Conservation (phyloP, 2,888 invertebrate species). For the Archaeoteleia sp. region DNA sequence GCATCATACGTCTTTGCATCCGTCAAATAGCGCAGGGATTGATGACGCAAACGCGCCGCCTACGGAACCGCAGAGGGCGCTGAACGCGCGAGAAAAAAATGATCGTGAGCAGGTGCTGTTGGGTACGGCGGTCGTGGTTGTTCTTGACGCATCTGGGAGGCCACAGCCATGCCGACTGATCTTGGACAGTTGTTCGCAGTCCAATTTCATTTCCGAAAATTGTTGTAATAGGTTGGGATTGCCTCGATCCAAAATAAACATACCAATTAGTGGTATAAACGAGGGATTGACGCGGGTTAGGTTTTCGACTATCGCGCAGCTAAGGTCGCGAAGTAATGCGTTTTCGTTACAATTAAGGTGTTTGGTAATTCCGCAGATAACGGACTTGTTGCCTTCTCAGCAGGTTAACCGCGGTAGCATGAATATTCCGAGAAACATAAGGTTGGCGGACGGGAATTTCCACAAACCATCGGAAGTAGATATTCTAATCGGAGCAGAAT, state of each 20-base stretch:
- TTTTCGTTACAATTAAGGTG: slow-evolving; percentile 17
- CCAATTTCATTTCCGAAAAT: slow-evolving; percentile 37
- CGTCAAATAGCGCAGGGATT: no score
- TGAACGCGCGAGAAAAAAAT: no score
- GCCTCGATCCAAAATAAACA: slow-evolving; percentile 9
- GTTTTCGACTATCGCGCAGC: slow-evolving; percentile 8
- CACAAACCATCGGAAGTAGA: slow-evolving; percentile 29
- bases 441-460: slow-evolving; percentile 37
- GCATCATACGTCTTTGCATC: slow-evolving; percentile 13
- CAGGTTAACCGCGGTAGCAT: slow-evolving; percentile 15
- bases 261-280: slow-evolving; percentile 25
- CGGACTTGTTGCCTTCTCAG: slow-evolving; percentile 28
- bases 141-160: slow-evolving; percentile 15
- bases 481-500: slow-evolving; percentile 31
- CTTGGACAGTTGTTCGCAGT: slow-evolving; percentile 38
- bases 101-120: slow-evolving; percentile 32
- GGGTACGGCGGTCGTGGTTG: slow-evolving; percentile 27
- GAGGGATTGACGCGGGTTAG: slow-evolving; percentile 20
- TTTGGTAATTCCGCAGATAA: slow-evolving; percentile 29
- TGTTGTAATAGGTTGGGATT: slow-evolving; percentile 19
- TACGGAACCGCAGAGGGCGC: slow-evolving; percentile 1
- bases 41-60: no score
- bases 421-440: slow-evolving; percentile 26
- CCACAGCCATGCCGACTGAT: slow-evolving; percentile 25
- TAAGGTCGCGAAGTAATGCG: slow-evolving; percentile 22